Percentiles rank a stretch among this genome's conserved stretches.
Conservation (phyloP, 64 coral and sea anemone genomes). For the Dendrophyllia cribrosa region DNA sequence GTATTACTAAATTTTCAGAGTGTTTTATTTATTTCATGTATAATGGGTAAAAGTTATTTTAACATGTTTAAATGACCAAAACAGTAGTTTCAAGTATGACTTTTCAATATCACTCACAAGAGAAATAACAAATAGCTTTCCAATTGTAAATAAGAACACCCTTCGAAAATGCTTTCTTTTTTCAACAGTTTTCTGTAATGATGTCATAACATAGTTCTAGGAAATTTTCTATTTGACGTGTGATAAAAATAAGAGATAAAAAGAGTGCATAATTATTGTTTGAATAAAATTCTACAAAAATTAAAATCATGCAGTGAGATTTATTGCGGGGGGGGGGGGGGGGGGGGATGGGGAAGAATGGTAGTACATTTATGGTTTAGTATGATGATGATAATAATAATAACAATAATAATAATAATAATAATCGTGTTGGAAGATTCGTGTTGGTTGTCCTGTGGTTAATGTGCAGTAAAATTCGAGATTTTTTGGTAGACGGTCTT, state of each 20-base stretch:
- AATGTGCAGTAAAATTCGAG: no score
- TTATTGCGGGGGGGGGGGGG: no score
- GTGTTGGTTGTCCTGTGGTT: no score
- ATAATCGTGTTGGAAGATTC: no score
- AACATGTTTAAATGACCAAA: not conserved
- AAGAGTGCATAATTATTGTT: conserved; percentile 1
- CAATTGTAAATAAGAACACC: not conserved
- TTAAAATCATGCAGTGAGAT: no score
- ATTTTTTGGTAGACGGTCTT: no score
- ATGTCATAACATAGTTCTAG: not conserved
- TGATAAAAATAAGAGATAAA: not conserved
- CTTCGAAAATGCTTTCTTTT: no score
- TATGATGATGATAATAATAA: no score
- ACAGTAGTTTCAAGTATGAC: not conserved
- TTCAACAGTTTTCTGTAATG: no score
- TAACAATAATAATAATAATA: no score
- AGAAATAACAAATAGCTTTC: not conserved
- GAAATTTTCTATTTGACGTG: not conserved
- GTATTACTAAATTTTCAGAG: not conserved
- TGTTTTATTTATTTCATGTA: conserved; percentile 45
- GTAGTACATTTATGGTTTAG: no score
- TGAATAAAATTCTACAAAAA: not conserved
- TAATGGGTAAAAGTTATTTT: not conserved
- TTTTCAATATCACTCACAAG: not conserved
- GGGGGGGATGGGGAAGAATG: no score